Base-by-base conservation (phyloP, 2,797 vertebrate species). In the Catharus ustulatus region DNA sequence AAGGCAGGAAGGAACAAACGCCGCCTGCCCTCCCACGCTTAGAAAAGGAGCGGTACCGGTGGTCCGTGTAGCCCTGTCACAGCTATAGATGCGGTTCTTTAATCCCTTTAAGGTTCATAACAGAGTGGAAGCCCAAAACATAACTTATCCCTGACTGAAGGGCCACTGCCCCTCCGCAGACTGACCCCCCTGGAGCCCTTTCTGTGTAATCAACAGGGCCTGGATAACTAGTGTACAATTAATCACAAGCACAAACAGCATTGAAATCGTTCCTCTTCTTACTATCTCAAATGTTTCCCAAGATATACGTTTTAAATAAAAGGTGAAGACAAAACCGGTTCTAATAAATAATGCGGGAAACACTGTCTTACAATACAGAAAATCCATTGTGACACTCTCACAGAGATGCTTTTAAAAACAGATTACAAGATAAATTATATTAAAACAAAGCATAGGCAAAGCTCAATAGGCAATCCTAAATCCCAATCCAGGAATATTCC, bases 21-120 rank as follows among this genome's bases (percentile, higher is more conserved):
- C 48, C 15, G 15, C 64, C 66, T 6, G 49, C 46, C 32, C 22
- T 7, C 26, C 17, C 3, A 0, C 8, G 1, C 8, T 7, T 1
- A 1, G 11, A 18, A 40, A 23, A n/a, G 16, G 17, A 48, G 23
- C 32, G 3, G 16, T 3, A 6, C 12, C 5, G 0, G 7, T 4
- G 27, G 17, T 21, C 64, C 14, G 0, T 5, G 46, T 2, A 46
- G 34, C 40, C 34, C 49, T 34, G 52, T 12, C 48, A 67, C 34
- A 68, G 20, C 24, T n/a, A 29, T 2, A 77, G 34, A 84, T 24
- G 9, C 3, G 1, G 2, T 5, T 59, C 26, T 73, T 63, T 49
- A 42, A 48, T 43, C 23, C 55, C 34, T 12, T 40, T n/a, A 27
- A 38, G 42, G 40, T 23, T 76, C 24, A 2, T 46, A 66, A 62